These are phyloP conservation scores for Sesia bembeciformis DNA, from an alignment of 2,888 invertebrate genomes.

Conservation along the genomic window DNA sequence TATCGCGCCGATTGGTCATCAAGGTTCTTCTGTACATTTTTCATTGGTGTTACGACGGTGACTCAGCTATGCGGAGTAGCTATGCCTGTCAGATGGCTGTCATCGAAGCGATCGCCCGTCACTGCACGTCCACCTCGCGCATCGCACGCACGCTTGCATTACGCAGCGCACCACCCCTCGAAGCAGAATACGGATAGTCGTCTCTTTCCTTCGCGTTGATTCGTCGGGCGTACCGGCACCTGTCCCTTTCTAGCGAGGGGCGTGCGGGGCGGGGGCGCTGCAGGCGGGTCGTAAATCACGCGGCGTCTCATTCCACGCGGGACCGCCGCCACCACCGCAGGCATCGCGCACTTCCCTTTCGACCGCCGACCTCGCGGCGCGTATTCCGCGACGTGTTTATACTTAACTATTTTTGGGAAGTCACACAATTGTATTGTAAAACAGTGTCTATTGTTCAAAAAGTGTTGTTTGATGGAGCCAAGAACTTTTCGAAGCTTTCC, in stretches of 20 bases:
- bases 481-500: slow-evolving; percentile 35
- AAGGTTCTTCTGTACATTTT: slow-evolving; percentile 29
- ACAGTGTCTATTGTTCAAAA: slow-evolving; percentile 40
- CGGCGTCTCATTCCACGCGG: slow-evolving; percentile 74
- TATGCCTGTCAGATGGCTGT: slow-evolving; percentile 59
- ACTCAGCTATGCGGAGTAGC: slow-evolving; percentile 57
- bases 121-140: slow-evolving; percentile 72
- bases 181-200: slow-evolving; percentile 41
- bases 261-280: slow-evolving; percentile 68
- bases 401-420: slow-evolving; percentile 53
- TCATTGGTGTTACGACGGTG: slow-evolving; percentile 48
- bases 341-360: slow-evolving; percentile 66
- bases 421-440: slow-evolving; percentile 40
- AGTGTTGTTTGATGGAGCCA: slow-evolving; percentile 63
- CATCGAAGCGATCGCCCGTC: slow-evolving; percentile 68
- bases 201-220: slow-evolving; percentile 37
- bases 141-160: slow-evolving; percentile 74
- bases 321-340: slow-evolving; percentile 70
- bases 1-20: slow-evolving; percentile 21
- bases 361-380: slow-evolving; percentile 63
- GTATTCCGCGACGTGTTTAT: slow-evolving; percentile 72
- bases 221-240: slow-evolving; percentile 18
- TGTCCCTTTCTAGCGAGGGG: slow-evolving; percentile 49
- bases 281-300: slow-evolving; percentile 75
- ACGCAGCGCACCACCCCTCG: slow-evolving; percentile 71